Conservation (phyloP, 1,140 invertebrate species). For the Calephelis virginiensis region DNA sequence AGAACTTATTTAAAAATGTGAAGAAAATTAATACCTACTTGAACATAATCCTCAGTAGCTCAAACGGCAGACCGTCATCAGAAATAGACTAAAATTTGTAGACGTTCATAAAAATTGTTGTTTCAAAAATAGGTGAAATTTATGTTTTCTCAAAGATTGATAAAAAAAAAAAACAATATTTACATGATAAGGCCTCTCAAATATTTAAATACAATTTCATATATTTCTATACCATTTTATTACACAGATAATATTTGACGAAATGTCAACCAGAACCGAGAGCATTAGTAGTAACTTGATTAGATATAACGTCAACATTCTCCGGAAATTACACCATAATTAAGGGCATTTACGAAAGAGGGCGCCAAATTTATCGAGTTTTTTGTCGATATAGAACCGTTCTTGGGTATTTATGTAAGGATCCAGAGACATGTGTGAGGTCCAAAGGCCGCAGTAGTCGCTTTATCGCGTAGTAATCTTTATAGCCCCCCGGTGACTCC, state of each 20-base stretch:
- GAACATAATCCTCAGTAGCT: no score
- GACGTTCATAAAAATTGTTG: no score
- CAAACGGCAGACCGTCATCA: no score
- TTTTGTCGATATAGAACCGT: conserved; percentile 73
- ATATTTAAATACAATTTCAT: no score
- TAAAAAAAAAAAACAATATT: no score
- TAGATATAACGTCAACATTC: conserved; percentile 63
- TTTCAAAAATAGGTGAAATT: no score
- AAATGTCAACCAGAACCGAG: conserved; percentile 50
- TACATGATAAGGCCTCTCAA: no score
- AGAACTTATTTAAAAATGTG: no score
- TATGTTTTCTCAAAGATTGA: no score
- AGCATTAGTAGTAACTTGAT: conserved; percentile 61
- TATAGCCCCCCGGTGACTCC: conserved; percentile 63
- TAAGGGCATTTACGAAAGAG: conserved; percentile 74
- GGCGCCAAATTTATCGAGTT: conserved; percentile 77
- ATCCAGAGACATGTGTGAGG: conserved; percentile 63
- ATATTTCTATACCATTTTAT: neutral
- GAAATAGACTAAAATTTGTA: no score
- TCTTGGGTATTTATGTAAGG: conserved; percentile 66
- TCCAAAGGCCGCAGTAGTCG: conserved; percentile 63
- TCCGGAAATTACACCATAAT: conserved; percentile 74
- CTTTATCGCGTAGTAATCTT: conserved; percentile 75
- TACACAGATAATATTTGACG: conserved; percentile 53
- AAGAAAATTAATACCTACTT: no score